Conservation (phyloP, 1,140 invertebrate genomes). For the Ceratina calcarata region DNA sequence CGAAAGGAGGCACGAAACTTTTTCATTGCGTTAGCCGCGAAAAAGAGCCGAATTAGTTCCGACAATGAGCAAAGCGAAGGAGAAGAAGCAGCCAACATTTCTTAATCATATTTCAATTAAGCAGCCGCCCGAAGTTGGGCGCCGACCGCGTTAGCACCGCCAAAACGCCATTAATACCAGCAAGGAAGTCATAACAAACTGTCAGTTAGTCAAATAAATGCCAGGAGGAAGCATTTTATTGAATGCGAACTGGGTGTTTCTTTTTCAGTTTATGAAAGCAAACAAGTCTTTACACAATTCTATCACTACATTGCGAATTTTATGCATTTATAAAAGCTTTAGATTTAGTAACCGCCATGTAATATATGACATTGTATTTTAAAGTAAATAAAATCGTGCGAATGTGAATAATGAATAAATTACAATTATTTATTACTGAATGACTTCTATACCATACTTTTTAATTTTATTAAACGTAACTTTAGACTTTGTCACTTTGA, state of each 20-base stretch:
- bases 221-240: background rate
- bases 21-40: constrained; percentile 19
- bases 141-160: background rate
- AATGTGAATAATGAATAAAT: too few species aligned
- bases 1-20: background rate
- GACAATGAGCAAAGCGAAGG: constrained; percentile 5
- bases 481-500: too few species aligned
- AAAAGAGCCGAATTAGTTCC: background rate
- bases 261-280: too few species aligned
- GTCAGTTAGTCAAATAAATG: background rate
- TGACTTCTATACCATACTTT: too few species aligned
- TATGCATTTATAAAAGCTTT: too few species aligned
- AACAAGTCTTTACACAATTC: too few species aligned
- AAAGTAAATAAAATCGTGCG: too few species aligned
- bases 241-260: background rate
- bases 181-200: background rate
- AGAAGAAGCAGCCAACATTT: constrained; percentile 11
- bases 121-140: background rate
- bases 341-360: too few species aligned
- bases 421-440: too few species aligned
- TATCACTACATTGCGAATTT: too few species aligned
- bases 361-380: too few species aligned
- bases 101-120: constrained; percentile 40
- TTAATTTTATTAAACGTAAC: too few species aligned
- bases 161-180: background rate